phyloP scores from a whole-genome alignment of 2,113 vertebrate genomes.

The Piliocolobus tephrosceles region DNA sequence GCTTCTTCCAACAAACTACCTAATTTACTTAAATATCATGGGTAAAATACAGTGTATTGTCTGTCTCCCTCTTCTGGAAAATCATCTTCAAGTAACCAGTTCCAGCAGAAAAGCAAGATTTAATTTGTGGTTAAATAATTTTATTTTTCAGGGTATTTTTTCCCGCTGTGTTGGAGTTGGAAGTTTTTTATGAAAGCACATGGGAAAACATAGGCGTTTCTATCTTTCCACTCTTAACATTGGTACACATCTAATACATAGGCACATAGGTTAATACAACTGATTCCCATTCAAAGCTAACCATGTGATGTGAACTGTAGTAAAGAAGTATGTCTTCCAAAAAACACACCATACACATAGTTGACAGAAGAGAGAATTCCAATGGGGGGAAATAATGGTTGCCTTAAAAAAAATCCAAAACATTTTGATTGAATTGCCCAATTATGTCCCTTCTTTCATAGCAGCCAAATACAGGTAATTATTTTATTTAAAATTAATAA shows the following conservation, averaged over 20 bases:
- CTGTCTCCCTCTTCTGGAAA: neutral
- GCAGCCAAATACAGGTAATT: neutral
- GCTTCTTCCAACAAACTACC: neutral
- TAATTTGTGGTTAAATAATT: neutral
- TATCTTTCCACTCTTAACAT: neutral
- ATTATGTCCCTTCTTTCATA: neutral
- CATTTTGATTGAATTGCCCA: neutral
- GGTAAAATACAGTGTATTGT: too few species aligned
- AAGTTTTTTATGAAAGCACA: neutral
- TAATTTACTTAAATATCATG: neutral
- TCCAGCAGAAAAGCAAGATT: neutral
- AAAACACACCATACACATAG: neutral
- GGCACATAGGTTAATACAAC: neutral
- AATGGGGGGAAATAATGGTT: neutral
- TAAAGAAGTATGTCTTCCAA: neutral
- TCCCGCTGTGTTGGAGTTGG: neutral
- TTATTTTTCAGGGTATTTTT: neutral
- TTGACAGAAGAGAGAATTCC: neutral
- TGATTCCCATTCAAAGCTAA: constrained; percentile 7
- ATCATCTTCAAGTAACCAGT: neutral
- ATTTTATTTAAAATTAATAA: neutral
- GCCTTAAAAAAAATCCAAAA: neutral
- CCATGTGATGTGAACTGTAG: neutral
- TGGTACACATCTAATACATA: neutral
- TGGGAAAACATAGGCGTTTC: neutral